A percentile compares a stretch with the other conserved stretches of the same genome.
phyloP scores from a whole-genome alignment of 2,797 vertebrate genomes.

The Coregonus suidteri region DNA sequence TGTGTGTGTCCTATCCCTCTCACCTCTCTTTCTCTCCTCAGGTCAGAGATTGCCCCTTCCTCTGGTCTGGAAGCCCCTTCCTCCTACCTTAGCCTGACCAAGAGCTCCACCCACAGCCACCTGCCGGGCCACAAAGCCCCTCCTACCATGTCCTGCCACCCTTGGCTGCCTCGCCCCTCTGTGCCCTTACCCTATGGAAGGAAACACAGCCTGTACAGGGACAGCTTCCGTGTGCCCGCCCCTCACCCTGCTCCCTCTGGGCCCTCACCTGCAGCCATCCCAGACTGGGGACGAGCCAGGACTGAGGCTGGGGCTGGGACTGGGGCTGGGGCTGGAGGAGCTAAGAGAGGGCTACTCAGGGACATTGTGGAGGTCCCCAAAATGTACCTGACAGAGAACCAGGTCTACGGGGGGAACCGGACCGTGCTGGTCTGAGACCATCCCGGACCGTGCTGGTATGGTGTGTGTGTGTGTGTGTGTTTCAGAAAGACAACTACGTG shows the following conservation, averaged over 20 bases:
- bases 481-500: too few species aligned
- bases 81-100: slow-evolving; percentile 16
- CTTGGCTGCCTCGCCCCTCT: slow-evolving; percentile 24
- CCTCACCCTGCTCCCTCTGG: not conserved
- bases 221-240: slow-evolving; percentile 31
- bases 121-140: slow-evolving; percentile 32
- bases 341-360: not conserved
- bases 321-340: not conserved
- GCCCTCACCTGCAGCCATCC: not conserved
- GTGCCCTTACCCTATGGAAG: slow-evolving; percentile 30
- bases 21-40: slow-evolving; percentile 12
- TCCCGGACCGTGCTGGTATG: not conserved
- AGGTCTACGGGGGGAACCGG: slow-evolving; percentile 34
- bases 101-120: slow-evolving; percentile 27
- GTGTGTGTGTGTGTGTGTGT: not conserved
- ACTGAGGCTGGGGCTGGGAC: not conserved
- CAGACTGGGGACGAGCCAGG: not conserved
- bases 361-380: slow-evolving; percentile 38
- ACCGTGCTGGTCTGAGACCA: slow-evolving; percentile 31
- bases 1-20: not conserved
- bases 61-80: slow-evolving; percentile 11
- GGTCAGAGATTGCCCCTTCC: slow-evolving; percentile 34
- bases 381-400: slow-evolving; percentile 43
- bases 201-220: slow-evolving; percentile 41
- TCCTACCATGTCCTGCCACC: slow-evolving; percentile 20